Conservation (phyloP, 2,113 vertebrate species). For the Neolamprologus modestus region DNA sequence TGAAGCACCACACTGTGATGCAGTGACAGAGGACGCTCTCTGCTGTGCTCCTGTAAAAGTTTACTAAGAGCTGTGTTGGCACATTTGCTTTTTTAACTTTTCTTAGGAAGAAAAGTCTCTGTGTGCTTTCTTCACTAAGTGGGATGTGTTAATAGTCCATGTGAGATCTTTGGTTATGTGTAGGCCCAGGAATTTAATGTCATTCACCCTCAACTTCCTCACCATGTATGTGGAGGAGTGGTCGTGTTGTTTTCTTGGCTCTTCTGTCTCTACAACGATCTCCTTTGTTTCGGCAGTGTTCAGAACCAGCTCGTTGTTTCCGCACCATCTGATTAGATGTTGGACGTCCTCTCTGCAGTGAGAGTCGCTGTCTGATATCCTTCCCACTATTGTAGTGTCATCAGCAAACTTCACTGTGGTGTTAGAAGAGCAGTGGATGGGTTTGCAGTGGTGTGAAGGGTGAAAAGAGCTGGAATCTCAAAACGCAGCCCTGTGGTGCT, state of each 20-base stretch:
- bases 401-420: accelerated
- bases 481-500: background rate
- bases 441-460: background rate
- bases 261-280: accelerated
- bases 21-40: too few species aligned
- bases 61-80: accelerated
- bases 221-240: accelerated
- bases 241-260: background rate
- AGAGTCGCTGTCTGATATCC: accelerated
- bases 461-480: background rate
- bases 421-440: background rate
- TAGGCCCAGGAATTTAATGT: background rate
- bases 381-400: background rate
- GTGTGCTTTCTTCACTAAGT: too few species aligned
- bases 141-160: too few species aligned
- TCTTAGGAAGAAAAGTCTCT: too few species aligned
- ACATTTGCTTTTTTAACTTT: too few species aligned
- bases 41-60: too few species aligned
- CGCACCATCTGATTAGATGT: background rate
- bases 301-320: background rate
- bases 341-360: background rate
- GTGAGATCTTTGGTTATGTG: too few species aligned
- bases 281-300: background rate
- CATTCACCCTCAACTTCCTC: background rate
- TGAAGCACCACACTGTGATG: too few species aligned